phyloP scores from a whole-genome alignment of 2,797 vertebrate species.

The Chelon labrosus region DNA sequence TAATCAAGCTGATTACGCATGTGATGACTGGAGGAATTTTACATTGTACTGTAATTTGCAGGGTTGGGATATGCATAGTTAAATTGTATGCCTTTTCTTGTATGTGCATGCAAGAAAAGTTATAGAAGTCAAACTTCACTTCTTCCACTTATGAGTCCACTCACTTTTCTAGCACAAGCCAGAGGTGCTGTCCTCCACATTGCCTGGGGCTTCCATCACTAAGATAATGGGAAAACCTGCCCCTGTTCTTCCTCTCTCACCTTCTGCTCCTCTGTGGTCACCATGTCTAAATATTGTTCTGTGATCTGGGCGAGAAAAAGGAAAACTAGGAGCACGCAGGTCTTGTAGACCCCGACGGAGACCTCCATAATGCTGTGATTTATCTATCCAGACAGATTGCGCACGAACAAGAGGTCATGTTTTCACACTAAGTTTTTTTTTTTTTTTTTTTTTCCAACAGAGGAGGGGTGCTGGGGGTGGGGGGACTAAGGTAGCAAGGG shows the following conservation, averaged over 20 bases:
- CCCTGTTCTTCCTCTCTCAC: conserved; percentile 22
- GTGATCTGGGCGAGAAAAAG: conserved; percentile 79
- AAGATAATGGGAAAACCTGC: conserved; percentile 85
- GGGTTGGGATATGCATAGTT: not conserved
- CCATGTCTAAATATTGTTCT: conserved; percentile 86
- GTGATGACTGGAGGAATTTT: conserved; percentile 47
- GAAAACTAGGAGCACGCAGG: conserved; percentile 66
- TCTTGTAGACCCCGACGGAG: conserved; percentile 71
- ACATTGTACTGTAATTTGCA: conserved; percentile 18
- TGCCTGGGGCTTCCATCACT: conserved; percentile 55
- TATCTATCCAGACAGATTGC: conserved; percentile 77
- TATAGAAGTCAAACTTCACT: conserved; percentile 1
- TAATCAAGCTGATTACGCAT: conserved; percentile 70
- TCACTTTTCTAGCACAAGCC: conserved; percentile 15
- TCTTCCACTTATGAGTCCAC: conserved; percentile 38
- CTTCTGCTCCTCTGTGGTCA: conserved; percentile 45
- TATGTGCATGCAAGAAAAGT: not conserved
- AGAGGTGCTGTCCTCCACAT: conserved; percentile 20
- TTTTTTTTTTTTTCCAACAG: conserved; percentile 59
- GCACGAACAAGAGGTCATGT: conserved; percentile 68
- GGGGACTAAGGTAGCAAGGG: conserved; percentile 50
- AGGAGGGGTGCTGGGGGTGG: conserved; percentile 29
- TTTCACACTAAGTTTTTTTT: conserved; percentile 62
- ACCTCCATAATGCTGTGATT: conserved; percentile 84
- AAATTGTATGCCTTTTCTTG: no score